These are phyloP conservation scores for Pollimyrus isidori DNA, from an alignment of 2,113 vertebrate species.

Conservation along the genomic window DNA sequence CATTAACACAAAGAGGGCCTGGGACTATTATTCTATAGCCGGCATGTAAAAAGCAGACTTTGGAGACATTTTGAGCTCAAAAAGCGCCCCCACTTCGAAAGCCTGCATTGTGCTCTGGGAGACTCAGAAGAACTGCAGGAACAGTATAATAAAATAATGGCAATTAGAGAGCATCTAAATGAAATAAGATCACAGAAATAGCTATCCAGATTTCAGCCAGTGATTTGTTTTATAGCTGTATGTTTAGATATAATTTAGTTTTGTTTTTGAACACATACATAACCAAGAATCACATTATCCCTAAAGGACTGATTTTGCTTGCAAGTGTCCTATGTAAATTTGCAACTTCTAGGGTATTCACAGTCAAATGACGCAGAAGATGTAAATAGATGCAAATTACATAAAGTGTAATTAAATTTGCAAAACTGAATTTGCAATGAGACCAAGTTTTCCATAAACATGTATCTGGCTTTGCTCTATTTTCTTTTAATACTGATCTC, in stretches of 20 bases:
- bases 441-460: slow-evolving; percentile 2
- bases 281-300: slow-evolving; percentile 1
- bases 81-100: background rate
- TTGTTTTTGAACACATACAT: slow-evolving; percentile 8
- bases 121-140: background rate
- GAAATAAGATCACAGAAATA: background rate
- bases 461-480: background rate
- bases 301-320: background rate
- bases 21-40: background rate
- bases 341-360: background rate
- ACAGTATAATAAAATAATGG: background rate
- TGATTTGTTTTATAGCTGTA: slow-evolving; percentile 2
- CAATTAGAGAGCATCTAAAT: background rate
- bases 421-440: slow-evolving; percentile 2
- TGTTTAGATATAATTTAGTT: background rate
- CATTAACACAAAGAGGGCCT: background rate
- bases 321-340: slow-evolving; percentile 5
- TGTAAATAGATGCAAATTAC: slow-evolving; percentile 4
- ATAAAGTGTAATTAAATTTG: slow-evolving; percentile 10
- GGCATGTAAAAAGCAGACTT: background rate
- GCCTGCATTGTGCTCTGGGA: background rate
- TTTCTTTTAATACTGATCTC: background rate
- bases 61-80: background rate
- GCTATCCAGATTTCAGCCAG: background rate
- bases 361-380: background rate